Evolutionary conservation across 2,888 invertebrate species (phyloP).

Genomic region (Epinotia brunnichana): DNA sequence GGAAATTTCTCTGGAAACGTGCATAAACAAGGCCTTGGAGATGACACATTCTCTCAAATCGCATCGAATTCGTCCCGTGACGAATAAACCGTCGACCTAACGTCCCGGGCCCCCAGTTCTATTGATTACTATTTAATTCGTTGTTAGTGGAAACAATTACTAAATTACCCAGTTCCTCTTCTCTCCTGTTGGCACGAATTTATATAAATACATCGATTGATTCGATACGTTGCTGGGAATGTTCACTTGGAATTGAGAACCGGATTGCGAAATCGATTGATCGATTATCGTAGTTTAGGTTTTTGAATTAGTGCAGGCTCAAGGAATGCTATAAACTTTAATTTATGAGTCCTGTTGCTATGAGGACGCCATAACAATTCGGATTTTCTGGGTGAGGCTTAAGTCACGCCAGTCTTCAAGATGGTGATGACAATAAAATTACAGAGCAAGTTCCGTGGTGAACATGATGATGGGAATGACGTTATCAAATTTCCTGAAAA

Average conservation of each 20-base stretch:
- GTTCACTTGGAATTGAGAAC: slow-evolving; percentile 34
- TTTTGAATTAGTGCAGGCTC: not conserved
- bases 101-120: slow-evolving; percentile 71
- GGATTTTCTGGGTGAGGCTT: too few species aligned
- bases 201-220: slow-evolving; percentile 56
- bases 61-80: slow-evolving; percentile 55
- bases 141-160: slow-evolving; percentile 82
- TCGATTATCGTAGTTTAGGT: slow-evolving; percentile 17
- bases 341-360: not conserved
- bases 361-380: too few species aligned
- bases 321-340: not conserved
- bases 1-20: too few species aligned
- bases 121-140: slow-evolving; percentile 82
- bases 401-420: too few species aligned
- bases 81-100: slow-evolving; percentile 50
- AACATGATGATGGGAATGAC: too few species aligned
- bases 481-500: too few species aligned
- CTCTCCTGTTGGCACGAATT: slow-evolving; percentile 56
- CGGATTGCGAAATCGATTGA: slow-evolving; percentile 34
- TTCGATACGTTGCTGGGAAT: slow-evolving; percentile 31
- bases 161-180: slow-evolving; percentile 80
- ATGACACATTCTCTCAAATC: slow-evolving; percentile 37
- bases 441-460: too few species aligned
- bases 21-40: too few species aligned
- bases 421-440: too few species aligned